Conservation (phyloP, 2,797 vertebrate genomes). For the Podarcis lilfordi region DNA sequence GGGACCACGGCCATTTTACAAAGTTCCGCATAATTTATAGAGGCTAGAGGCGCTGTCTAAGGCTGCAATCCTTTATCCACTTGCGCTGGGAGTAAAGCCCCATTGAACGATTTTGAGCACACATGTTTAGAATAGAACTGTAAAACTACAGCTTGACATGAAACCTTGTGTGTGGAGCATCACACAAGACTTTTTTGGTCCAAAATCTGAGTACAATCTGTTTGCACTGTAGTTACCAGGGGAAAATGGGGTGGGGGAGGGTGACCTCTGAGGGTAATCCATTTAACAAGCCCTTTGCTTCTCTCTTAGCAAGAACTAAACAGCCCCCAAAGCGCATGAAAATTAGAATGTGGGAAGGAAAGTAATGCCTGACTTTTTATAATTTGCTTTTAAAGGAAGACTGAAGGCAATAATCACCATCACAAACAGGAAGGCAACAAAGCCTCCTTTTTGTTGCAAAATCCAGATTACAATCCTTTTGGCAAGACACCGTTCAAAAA, state of each 20-base stretch:
- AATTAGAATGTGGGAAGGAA: conserved; percentile 23
- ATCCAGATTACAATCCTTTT: conserved; percentile 37
- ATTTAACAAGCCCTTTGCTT: neutral
- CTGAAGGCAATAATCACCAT: conserved; percentile 31
- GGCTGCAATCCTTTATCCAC: neutral
- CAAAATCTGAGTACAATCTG: conserved; percentile 16
- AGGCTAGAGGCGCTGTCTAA: neutral
- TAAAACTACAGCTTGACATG: neutral
- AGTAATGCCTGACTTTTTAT: neutral
- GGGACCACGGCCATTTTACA: neutral
- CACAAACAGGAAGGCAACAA: conserved; percentile 30
- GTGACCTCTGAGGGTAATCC: neutral
- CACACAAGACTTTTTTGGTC: neutral
- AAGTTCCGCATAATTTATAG: neutral
- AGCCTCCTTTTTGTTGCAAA: conserved; percentile 32
- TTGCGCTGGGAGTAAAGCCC: neutral
- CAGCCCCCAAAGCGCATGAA: neutral
- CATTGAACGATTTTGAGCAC: neutral
- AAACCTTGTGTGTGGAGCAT: neutral
- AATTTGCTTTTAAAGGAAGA: conserved; percentile 34
- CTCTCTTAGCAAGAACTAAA: conserved; percentile 27
- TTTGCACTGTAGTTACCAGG: neutral
- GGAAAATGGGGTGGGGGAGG: conserved; percentile 42
- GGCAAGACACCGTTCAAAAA: conserved; percentile 45
- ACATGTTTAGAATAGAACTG: neutral